Base-by-base conservation (phyloP, 2,797 vertebrate genomes). In the Petrocephalus sullivani region DNA sequence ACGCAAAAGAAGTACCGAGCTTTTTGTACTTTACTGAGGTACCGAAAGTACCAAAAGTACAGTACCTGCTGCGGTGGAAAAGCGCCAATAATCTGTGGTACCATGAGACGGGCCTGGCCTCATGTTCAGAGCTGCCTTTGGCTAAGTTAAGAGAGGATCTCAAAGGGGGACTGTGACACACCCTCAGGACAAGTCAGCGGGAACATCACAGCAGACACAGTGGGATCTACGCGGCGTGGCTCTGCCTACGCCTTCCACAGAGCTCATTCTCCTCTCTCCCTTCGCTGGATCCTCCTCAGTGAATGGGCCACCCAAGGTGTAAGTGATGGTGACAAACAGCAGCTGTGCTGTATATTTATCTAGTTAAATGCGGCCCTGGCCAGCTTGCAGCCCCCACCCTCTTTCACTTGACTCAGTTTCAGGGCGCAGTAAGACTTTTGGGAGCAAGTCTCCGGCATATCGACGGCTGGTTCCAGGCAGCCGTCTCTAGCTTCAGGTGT, bases 311-410 rank as follows among this genome's bases (percentile, higher is more conserved):
- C 85, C 78, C 88, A 54, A 67, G 61, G 86, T 89, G 91, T 89
- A 89, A 90, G 88, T 82, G 41, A 87, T 57, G 81, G 87, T 87
- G 90, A 90, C 89, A 92, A 91, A 91, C 90, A 90, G 90, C 90
- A 92, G 90, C 90, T 90, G 90, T 86, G 14, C 89, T 90, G 90
- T 91, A 90, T 90, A 90, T 91, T 90, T 91, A 90, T 92, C 90
- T 91, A 91, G 88, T 91, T 91, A 91, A 91, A 91, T 86, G 89
- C 89, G 88, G 86, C 82, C 84, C 37, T 88, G 88, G 12, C 33
- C 57, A 46, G 28, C 54, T 2, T 12, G 87, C 88, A 81, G 88
- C 88, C 87, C 89, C 87, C 87, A 84, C 88, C 33, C 58, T 7
- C 64, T 60, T 57, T 54, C 53, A 51, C 3, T 51, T 75, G 71